Evolutionary conservation across 1,140 invertebrate genomes (phyloP).

Genomic region (Hyles vespertilio): DNA sequence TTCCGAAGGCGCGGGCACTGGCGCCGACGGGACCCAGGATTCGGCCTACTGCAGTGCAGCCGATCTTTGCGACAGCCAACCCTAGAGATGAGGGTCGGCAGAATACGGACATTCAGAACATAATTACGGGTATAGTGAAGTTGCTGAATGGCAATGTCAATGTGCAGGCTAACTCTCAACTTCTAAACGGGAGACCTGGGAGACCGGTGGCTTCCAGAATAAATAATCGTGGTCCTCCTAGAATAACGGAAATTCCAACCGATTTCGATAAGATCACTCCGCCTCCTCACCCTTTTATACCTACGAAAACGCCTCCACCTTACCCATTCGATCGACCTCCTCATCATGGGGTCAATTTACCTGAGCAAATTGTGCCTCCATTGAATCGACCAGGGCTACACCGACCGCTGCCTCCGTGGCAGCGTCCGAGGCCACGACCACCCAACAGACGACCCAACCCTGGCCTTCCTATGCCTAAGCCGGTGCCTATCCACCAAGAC

Average conservation of each 20-base stretch:
- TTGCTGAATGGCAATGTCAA: constrained; percentile 92
- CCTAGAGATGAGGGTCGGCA: constrained; percentile 69
- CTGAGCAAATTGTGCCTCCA: constrained; percentile 85
- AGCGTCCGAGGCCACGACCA: constrained; percentile 74
- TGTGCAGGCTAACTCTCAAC: constrained; percentile 82
- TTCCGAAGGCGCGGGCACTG: constrained; percentile 79
- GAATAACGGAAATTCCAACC: constrained; percentile 84
- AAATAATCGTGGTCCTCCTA: constrained; percentile 91
- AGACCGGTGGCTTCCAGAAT: constrained; percentile 83
- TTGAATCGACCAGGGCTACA: constrained; percentile 75
- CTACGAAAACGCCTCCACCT: constrained; percentile 77
- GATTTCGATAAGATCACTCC: constrained; percentile 80
- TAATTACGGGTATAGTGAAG: constrained; percentile 93
- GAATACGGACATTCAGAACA: constrained; percentile 91
- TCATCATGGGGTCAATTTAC: constrained; percentile 82
- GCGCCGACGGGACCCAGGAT: constrained; percentile 80
- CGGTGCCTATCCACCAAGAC: constrained; percentile 33
- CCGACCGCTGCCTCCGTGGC: constrained; percentile 79
- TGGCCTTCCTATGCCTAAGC: constrained; percentile 65
- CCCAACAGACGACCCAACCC: constrained; percentile 69
- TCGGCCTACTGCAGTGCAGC: constrained; percentile 69
- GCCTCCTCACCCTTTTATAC: constrained; percentile 43
- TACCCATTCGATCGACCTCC: constrained; percentile 83
- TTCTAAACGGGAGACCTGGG: constrained; percentile 71
- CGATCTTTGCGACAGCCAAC: constrained; percentile 66